Conservation (phyloP, 2,888 invertebrate species). For the Resseliella maxima region DNA sequence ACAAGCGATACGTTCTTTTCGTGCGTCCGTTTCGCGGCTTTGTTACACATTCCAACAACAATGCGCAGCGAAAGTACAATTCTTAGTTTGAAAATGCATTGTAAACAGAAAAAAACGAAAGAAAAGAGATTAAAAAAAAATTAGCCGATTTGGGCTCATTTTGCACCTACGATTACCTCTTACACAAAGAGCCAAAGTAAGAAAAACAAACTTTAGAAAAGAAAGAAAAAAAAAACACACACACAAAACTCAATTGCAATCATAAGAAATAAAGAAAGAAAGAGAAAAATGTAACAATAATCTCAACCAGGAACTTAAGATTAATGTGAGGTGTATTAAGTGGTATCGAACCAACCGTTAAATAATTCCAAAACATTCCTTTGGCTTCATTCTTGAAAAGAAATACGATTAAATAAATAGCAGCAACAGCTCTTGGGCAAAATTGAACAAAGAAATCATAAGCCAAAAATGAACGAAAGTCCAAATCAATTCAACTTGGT, state of each 20-base stretch:
- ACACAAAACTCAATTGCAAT: neutral
- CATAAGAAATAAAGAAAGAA: neutral
- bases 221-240: neutral
- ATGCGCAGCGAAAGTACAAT: slow-evolving; percentile 21
- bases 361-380: slow-evolving; percentile 37
- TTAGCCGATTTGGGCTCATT: neutral
- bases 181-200: neutral
- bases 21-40: neutral
- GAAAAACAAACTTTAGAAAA: neutral
- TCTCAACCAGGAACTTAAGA: slow-evolving; percentile 40
- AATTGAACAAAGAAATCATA: slow-evolving; percentile 26
- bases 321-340: slow-evolving; percentile 39
- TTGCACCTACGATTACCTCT: slow-evolving; percentile 24
- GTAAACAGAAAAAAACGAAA: neutral
- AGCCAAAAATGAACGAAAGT: slow-evolving; percentile 41
- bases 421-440: neutral
- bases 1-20: slow-evolving; percentile 42
- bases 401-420: slow-evolving; percentile 48
- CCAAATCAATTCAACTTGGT: neutral
- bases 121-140: neutral
- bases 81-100: neutral
- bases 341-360: slow-evolving; percentile 8
- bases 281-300: neutral
- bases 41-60: neutral
- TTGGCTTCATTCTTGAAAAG: slow-evolving; percentile 44